Evolutionary conservation across 2,888 invertebrate genomes (phyloP), one percentile per base, ranked within the genome.

Genomic region (Drosophila engyochracea): DNA sequence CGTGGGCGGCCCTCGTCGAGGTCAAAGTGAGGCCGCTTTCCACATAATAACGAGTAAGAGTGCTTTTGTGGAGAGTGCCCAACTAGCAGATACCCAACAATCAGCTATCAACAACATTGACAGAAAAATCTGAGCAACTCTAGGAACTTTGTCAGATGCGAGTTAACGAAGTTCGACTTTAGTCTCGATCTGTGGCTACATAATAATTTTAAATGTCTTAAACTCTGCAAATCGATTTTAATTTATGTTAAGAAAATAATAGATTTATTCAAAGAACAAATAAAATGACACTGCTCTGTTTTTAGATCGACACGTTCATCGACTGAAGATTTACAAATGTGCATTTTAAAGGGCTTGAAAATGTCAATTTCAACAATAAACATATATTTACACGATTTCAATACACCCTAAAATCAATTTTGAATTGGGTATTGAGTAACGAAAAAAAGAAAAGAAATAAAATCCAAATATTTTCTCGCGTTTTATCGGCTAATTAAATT

Each of bases 401-500:
- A 4, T 28, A 19, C 28, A 51, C 51, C 19, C 28, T 28, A 4
- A 4, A 4, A 14, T 35, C 14, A 14, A 35, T 4, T 35, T 35
- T 35, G 35, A 35, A 4, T 19, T 19, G 51, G 10, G 10, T 51
- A 19, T 51, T 19, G 1, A 10, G 5, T 1, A 51, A 51, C 28
- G 19, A 51, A 19, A 22, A 19, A 28, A 51, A 5, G 25, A 31
- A 28, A 44, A 6, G 35, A 39, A 30, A 16, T 12, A 54, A 65
- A 44, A 19, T 12, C 31, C 44, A 53, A n/a, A 49, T 4, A 41
- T 49, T 63, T 65, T 66, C 44, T 58, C 31, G 53, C 61, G 51
- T 59, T 66, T 79, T 70, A 79, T 65, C 62, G 68, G n/a, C 70
- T 80, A 80, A 79, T 79, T 79, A 79, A 74, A 63, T 63, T 62